A percentile compares a stretch with the other conserved stretches of the same genome.
These are phyloP conservation scores for Helicoverpa zea DNA, from an alignment of 1,140 invertebrate species.

Conservation along the genomic window DNA sequence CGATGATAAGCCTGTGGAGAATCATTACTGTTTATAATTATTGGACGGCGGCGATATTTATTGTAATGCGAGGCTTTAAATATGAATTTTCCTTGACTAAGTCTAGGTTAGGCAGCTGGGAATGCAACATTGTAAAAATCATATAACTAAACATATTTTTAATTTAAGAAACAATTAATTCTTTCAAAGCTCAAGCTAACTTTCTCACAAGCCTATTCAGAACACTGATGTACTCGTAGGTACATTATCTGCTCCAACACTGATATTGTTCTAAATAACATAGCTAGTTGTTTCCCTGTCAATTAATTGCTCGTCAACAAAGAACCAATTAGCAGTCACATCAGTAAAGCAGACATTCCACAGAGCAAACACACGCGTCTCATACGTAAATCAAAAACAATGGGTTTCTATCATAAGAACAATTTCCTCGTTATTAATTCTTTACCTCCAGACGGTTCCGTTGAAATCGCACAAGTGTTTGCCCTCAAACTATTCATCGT, in stretches of 20 bases:
- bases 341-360: neutral
- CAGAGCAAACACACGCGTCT: neutral
- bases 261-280: no score
- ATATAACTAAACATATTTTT: no score
- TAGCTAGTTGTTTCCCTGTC: no score
- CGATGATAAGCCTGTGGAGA: slow-evolving; percentile 18
- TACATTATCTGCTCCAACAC: no score
- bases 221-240: no score
- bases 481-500: slow-evolving; percentile 62
- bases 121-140: neutral
- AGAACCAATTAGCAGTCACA: neutral
- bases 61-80: slow-evolving; percentile 14
- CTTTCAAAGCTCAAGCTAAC: no score
- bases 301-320: neutral
- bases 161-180: no score
- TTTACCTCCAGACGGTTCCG: slow-evolving; percentile 50
- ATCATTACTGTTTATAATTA: slow-evolving; percentile 20
- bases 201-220: no score
- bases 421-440: slow-evolving; percentile 63
- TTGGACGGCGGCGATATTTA: slow-evolving; percentile 15
- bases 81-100: neutral
- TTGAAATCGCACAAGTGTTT: slow-evolving; percentile 48
- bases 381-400: slow-evolving; percentile 62
- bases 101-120: neutral
- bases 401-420: slow-evolving; percentile 62